These are phyloP conservation scores for Cassiopea xamachana DNA, from an alignment of 30 jellyfish, hydroid and myxozoan genomes.

Conservation along the genomic window DNA sequence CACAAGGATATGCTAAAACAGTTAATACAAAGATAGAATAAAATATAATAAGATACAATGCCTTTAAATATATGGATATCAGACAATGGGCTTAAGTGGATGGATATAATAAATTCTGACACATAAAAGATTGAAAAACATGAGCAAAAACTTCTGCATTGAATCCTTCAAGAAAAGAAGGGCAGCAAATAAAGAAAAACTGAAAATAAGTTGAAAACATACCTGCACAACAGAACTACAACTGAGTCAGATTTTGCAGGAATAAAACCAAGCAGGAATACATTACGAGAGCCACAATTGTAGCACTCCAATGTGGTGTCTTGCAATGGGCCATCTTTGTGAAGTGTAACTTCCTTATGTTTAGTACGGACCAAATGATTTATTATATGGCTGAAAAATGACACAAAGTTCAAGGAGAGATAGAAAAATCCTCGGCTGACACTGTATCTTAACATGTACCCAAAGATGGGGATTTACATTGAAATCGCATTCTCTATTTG, in stretches of 20 bases:
- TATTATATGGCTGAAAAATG: conserved; percentile 87
- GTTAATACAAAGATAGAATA: too few species aligned
- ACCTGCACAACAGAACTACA: conserved; percentile 97
- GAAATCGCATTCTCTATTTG: too few species aligned
- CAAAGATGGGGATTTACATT: too few species aligned
- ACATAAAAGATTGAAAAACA: too few species aligned
- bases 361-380: conserved; percentile 98
- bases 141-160: not conserved
- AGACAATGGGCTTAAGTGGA: too few species aligned
- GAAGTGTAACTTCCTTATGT: conserved; percentile 98
- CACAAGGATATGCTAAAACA: too few species aligned
- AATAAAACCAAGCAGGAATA: conserved; percentile 98
- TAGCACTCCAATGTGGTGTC: conserved; percentile 97
- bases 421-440: too few species aligned
- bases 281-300: conserved; percentile 99
- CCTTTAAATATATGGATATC: too few species aligned
- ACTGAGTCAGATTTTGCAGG: conserved; percentile 99
- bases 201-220: not conserved
- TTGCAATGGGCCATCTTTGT: conserved; percentile 99
- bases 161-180: too few species aligned
- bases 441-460: too few species aligned
- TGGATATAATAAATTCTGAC: too few species aligned
- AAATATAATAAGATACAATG: too few species aligned
- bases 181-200: not conserved
- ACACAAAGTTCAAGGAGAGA: not conserved